Percentiles rank a stretch among this genome's conserved stretches.
These are phyloP conservation scores for Adineta ricciae DNA, from an alignment of 2,888 invertebrate species.

Conservation along the genomic window DNA sequence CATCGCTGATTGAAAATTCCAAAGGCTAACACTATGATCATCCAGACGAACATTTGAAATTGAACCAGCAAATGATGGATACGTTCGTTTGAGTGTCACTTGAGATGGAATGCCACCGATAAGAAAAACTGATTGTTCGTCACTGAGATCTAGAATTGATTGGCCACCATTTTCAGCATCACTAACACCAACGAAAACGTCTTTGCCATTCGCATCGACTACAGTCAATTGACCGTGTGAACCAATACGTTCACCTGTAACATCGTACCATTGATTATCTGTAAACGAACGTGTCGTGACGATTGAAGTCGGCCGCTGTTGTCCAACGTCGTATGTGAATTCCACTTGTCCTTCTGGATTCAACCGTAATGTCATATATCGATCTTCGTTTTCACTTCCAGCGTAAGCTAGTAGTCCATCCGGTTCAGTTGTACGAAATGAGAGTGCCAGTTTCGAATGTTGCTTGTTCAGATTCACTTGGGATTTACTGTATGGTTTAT, in stretches of 20 bases:
- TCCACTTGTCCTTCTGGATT: slow-evolving; percentile 4
- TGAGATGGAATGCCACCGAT: neutral
- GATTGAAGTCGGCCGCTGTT: neutral
- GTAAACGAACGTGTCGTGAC: neutral
- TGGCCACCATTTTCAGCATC: neutral
- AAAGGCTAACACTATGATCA: slow-evolving; percentile 23
- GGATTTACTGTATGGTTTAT: neutral
- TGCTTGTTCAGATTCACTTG: neutral
- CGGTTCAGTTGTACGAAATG: slow-evolving; percentile 5
- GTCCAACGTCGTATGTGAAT: slow-evolving; percentile 2
- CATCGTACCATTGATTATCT: slow-evolving; percentile 22
- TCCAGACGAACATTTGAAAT: slow-evolving; percentile 21
- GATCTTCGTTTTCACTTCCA: neutral
- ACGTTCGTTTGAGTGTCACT: neutral
- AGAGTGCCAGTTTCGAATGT: slow-evolving; percentile 6
- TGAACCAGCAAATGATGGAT: slow-evolving; percentile 4
- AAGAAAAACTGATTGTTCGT: neutral
- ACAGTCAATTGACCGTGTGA: slow-evolving; percentile 5
- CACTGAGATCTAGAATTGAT: neutral
- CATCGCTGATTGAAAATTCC: slow-evolving; percentile 28
- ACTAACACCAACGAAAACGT: neutral
- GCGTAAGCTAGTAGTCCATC: slow-evolving; percentile 2
- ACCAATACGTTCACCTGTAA: slow-evolving; percentile 9
- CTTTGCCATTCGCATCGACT: neutral
- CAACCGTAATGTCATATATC: neutral